Base-by-base conservation (phyloP, 2,888 invertebrate species). In the Digitonthophagus gazella region DNA sequence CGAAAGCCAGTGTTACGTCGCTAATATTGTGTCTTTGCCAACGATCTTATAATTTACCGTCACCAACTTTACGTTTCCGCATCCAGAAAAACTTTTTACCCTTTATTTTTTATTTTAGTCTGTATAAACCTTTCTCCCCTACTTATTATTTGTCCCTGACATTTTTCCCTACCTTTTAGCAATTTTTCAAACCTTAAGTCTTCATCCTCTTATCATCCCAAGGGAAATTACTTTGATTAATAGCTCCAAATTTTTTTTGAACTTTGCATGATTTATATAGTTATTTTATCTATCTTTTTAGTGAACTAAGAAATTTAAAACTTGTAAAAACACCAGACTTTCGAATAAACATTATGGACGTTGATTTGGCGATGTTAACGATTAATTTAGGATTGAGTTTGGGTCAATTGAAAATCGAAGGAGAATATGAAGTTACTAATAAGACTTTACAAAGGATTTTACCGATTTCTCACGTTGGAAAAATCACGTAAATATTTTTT, bases 251-350 rank as follows among this genome's bases (percentile, higher is more conserved):
- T 5, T 2, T 8, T 44, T 44, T 44, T 44, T 44, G 1, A 44
- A 8, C 28, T 11, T 44, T 5, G n/a, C n/a, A n/a, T n/a, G n/a
- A 18, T 44, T 65, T 64, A 20, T 55, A 16, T 64, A 64, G 18
- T 19, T 5, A 19, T 54, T 58, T 67, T 65, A n/a, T n/a, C n/a
- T n/a, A n/a, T n/a, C n/a, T n/a, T 20, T 69, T 18, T 18, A 83
- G 83, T 67, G 80, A 82, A 69, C 73, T 83, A 19, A 73, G 75
- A 66, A 76, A 81, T 65, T 68, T 83, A 67, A 78, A 78, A 67
- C 76, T 81, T 3, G 76, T 76, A 11, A 78, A 79, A 73, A 76
- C 79, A 20, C 80, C 82, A 0, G 81, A 82, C 67, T 83, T 82
- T 70, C 76, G 81, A 61, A 77, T 83, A 64, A 77, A 74, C n/a